Evolutionary conservation across 2,888 invertebrate genomes (phyloP).

Genomic region (Cataglyphis altisquamis): DNA sequence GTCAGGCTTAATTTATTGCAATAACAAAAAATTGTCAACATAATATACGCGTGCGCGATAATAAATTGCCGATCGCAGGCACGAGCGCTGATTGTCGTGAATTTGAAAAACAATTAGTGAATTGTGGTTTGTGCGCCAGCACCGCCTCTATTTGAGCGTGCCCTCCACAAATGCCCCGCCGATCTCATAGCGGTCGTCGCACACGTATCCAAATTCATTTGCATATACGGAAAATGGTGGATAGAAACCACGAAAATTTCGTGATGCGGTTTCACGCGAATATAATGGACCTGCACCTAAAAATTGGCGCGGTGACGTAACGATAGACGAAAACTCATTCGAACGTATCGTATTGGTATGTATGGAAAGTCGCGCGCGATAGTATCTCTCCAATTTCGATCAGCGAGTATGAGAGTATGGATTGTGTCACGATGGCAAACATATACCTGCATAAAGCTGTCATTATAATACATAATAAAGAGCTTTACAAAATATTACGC

Average conservation of each 20-base stretch:
- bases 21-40: not conserved
- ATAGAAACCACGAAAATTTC: slow-evolving; percentile 58
- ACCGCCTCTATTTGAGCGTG: slow-evolving; percentile 61
- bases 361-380: slow-evolving; percentile 17
- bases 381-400: slow-evolving; percentile 30
- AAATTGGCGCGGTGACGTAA: slow-evolving; percentile 41
- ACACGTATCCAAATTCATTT: slow-evolving; percentile 75
- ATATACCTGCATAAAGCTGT: not conserved
- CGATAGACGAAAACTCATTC: slow-evolving; percentile 52
- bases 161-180: slow-evolving; percentile 68
- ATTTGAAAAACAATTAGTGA: slow-evolving; percentile 85
- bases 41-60: slow-evolving; percentile 21
- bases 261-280: slow-evolving; percentile 54
- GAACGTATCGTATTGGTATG: slow-evolving; percentile 49
- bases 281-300: slow-evolving; percentile 52
- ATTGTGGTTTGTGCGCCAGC: slow-evolving; percentile 78
- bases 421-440: not conserved
- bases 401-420: slow-evolving; percentile 5
- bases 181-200: slow-evolving; percentile 73
- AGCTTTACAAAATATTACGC: slow-evolving; percentile 11
- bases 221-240: slow-evolving; percentile 69
- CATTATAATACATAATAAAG: slow-evolving; percentile 38
- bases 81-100: slow-evolving; percentile 80
- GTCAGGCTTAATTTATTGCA: not conserved
- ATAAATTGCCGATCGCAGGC: slow-evolving; percentile 70